Evolutionary conservation across 35 echinoderm and acorn worm genomes (phyloP), one percentile per base, ranked within the genome.

Genomic region (Apostichopus californicus): DNA sequence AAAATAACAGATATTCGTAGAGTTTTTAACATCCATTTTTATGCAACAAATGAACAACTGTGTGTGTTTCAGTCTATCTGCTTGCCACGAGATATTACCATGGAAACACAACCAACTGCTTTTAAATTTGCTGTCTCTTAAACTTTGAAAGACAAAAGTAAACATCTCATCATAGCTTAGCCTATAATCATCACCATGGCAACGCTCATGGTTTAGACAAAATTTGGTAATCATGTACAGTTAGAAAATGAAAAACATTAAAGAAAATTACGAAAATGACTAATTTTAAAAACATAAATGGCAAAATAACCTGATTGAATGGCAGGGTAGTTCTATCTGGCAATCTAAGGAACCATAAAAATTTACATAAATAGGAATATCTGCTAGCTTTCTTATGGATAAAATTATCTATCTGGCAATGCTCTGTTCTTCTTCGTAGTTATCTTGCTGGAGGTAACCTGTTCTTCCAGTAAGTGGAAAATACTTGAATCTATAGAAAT

Each of bases 401-500:
- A 61, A 61, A 61, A 61, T 61, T 7, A 75, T 75, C 71, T 20
- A 11, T 75, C 71, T 75, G 6, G 7, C n/a, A 75, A 14, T 18
- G 7, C 71, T 18, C 7, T n/a, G 71, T 18, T n/a, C 2, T 1
- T 6, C 20, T 22, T 75, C 71, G 11, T 34, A 65, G 86, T 64
- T 89, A 89, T 55, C 86, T 89, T 6, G 22, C 64, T 28, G 86
- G 65, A 22, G 86, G 64, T 72, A 73, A 54, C 54, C 68, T 60
- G 86, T 64, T 89, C 6, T 75, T 75, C 86, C 86, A 89, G 63
- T 89, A 72, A 4, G 28, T 72, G 26, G 86, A 89, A 25, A 89
- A 89, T 54, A 89, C 86, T 89, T 89, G 86, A 89, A 89, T 89
- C 86, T 89, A 21, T 15, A 21, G 23, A 75, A 15, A 28, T 75